These are phyloP conservation scores for Polyploca ridens DNA, from an alignment of 2,888 invertebrate species.

Conservation along the genomic window DNA sequence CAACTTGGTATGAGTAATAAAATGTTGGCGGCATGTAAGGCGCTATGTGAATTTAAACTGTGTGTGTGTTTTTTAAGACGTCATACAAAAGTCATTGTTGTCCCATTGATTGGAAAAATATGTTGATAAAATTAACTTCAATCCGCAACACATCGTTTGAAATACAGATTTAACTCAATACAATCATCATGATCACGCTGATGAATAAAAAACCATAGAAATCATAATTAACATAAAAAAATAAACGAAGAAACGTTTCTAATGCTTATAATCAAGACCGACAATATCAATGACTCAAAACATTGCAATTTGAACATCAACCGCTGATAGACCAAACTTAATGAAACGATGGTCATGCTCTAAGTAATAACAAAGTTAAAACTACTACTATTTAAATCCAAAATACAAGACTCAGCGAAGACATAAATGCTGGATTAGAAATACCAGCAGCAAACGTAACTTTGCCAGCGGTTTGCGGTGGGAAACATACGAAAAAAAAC, in stretches of 20 bases:
- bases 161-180: background rate
- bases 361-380: constrained; percentile 29
- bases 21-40: background rate
- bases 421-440: constrained; percentile 17
- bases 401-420: background rate
- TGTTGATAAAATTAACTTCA: background rate
- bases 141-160: background rate
- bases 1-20: background rate
- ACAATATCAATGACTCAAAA: constrained; percentile 27
- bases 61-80: background rate
- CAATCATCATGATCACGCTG: background rate
- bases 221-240: background rate
- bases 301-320: constrained; percentile 18
- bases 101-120: background rate
- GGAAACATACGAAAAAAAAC: constrained; percentile 31
- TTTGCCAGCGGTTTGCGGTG: constrained; percentile 34
- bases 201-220: background rate
- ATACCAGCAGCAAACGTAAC: constrained; percentile 18
- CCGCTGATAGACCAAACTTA: constrained; percentile 29
- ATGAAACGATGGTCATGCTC: constrained; percentile 48
- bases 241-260: background rate
- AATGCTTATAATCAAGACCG: constrained; percentile 11
- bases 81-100: background rate
- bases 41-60: background rate
- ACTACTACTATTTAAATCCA: constrained; percentile 9